Percentiles rank a stretch among this genome's conserved stretches.
phyloP scores from a whole-genome alignment of 2,113 vertebrate species.

The Lophotis ruficrista region DNA sequence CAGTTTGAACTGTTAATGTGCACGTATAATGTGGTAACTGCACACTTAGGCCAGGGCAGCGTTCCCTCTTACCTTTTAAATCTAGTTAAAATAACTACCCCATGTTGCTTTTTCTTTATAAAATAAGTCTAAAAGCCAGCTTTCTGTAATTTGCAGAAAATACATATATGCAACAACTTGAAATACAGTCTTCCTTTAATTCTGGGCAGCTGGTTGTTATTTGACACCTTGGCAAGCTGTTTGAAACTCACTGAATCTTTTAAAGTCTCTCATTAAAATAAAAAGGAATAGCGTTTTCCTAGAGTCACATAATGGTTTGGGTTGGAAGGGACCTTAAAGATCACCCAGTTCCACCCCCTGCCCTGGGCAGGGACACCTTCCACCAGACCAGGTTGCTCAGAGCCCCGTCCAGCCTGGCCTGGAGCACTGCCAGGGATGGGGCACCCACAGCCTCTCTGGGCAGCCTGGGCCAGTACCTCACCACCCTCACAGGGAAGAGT shows the following conservation, averaged over 20 bases:
- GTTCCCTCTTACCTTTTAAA: neutral
- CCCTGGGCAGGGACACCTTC: too few species aligned
- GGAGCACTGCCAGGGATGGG: too few species aligned
- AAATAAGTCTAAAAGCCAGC: neutral
- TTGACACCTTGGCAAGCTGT: constrained; percentile 52
- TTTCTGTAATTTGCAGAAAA: neutral
- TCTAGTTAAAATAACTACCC: neutral
- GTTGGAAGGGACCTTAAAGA: too few species aligned
- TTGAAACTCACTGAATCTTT: constrained; percentile 18
- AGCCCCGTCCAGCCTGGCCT: too few species aligned
- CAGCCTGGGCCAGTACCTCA: too few species aligned
- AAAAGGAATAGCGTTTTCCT: neutral
- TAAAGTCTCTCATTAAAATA: constrained; percentile 10
- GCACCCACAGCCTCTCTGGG: too few species aligned
- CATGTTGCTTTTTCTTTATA: neutral
- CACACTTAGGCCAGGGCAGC: neutral
- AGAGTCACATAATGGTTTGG: too few species aligned
- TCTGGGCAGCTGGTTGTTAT: constrained; percentile 43
- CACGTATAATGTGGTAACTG: neutral
- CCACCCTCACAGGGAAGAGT: too few species aligned
- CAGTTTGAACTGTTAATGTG: neutral
- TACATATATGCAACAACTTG: neutral
- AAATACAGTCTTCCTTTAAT: constrained; percentile 42
- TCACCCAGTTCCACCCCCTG: too few species aligned
- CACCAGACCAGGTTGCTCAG: too few species aligned